Percentiles rank a stretch among this genome's conserved stretches.
Conservation (phyloP, 2,888 invertebrate genomes). For the Sesia apiformis region DNA sequence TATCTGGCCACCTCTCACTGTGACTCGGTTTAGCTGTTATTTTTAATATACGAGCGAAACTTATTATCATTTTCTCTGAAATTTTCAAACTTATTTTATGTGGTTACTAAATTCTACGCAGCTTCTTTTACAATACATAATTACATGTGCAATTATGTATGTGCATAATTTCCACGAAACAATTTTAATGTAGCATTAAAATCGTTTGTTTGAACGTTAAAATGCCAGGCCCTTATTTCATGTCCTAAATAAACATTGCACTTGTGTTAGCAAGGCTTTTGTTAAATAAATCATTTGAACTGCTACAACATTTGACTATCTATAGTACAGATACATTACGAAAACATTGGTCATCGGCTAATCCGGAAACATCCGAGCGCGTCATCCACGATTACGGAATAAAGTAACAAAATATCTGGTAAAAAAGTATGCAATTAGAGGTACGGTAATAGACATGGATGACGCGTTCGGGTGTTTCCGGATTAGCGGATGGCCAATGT, state of each 20-base stretch:
- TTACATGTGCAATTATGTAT: no score
- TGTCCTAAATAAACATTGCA: background rate
- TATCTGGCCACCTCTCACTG: conserved; percentile 39
- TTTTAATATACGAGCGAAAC: conserved; percentile 21
- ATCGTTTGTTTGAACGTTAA: background rate
- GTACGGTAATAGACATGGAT: no score
- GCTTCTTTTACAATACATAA: no score
- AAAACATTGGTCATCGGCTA: background rate
- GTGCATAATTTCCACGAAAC: no score
- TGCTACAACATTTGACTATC: background rate
- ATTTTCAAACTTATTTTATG: no score
- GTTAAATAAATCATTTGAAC: background rate
- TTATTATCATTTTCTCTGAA: background rate
- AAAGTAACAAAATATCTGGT: no score
- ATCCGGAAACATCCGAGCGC: no score
- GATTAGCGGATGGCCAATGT: no score
- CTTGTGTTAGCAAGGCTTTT: background rate
- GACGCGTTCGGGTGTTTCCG: no score
- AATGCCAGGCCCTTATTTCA: background rate
- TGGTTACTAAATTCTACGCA: no score
- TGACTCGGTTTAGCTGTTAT: conserved; percentile 45
- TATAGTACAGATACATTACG: background rate
- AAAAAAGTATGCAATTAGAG: no score
- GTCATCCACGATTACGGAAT: no score
- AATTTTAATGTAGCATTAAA: background rate